phyloP scores from a whole-genome alignment of 2,888 invertebrate genomes.

The Catocala sponsa region DNA sequence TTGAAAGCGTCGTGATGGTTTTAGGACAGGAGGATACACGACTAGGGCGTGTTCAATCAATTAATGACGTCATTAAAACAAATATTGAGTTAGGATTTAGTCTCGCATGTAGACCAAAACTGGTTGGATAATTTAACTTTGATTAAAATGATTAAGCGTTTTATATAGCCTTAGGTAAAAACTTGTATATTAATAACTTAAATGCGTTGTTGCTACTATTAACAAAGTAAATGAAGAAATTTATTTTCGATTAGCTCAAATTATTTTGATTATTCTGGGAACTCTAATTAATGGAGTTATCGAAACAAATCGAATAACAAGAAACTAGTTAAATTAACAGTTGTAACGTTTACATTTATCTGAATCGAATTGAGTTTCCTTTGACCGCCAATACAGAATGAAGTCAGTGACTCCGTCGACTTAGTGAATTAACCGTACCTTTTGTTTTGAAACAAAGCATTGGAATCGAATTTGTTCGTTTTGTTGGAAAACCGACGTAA shows the following conservation, averaged over 20 bases:
- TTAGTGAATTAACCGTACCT: slow-evolving; percentile 61
- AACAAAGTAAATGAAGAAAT: slow-evolving; percentile 42
- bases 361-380: slow-evolving; percentile 62
- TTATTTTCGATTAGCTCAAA: slow-evolving; percentile 35
- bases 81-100: slow-evolving; percentile 83
- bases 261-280: slow-evolving; percentile 32
- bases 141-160: slow-evolving; percentile 43
- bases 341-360: slow-evolving; percentile 51
- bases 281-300: slow-evolving; percentile 40
- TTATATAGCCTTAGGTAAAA: slow-evolving; percentile 26
- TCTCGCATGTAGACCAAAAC: slow-evolving; percentile 53
- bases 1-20: slow-evolving; percentile 72
- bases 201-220: slow-evolving; percentile 25
- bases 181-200: slow-evolving; percentile 7
- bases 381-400: slow-evolving; percentile 53
- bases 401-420: slow-evolving; percentile 60
- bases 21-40: slow-evolving; percentile 66
- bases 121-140: slow-evolving; percentile 31
- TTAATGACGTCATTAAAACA: slow-evolving; percentile 81
- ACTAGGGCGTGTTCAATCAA: slow-evolving; percentile 77
- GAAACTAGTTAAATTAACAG: slow-evolving; percentile 52
- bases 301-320: slow-evolving; percentile 44
- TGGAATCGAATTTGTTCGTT: slow-evolving; percentile 56
- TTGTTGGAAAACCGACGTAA: slow-evolving; percentile 49
- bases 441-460: slow-evolving; percentile 58